Percentiles rank a stretch among this genome's conserved stretches.
These are phyloP conservation scores for Amblyopsis hoosieri DNA, from an alignment of 2,797 vertebrate species.

Conservation along the genomic window DNA sequence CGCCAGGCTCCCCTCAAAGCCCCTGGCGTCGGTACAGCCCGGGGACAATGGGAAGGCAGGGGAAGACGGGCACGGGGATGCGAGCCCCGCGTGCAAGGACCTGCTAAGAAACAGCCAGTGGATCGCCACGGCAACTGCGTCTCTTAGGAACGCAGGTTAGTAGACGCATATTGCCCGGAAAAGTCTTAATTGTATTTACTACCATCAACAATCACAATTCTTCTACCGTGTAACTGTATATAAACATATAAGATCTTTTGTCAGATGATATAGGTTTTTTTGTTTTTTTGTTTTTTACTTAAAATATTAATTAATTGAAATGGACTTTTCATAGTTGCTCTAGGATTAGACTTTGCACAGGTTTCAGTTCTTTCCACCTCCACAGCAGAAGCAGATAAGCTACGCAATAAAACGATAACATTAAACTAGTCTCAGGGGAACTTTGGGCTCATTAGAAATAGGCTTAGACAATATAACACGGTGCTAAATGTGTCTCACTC, in stretches of 20 bases:
- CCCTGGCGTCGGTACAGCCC: constrained; percentile 38
- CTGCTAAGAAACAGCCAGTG: constrained; percentile 62
- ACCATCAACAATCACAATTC: no score
- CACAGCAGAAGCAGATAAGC: constrained; percentile 2
- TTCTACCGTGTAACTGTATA: no score
- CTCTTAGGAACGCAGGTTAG: constrained; percentile 62
- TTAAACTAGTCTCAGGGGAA: constrained; percentile 25
- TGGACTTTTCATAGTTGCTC: not conserved
- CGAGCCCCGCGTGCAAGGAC: constrained; percentile 66
- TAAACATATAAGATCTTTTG: no score
- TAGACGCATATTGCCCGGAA: not conserved
- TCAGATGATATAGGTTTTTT: no score
- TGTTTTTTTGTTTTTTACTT: not conserved
- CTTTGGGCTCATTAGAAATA: constrained; percentile 54
- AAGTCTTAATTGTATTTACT: no score
- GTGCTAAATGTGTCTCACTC: constrained; percentile 44
- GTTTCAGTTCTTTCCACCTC: not conserved
- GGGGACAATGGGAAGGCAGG: constrained; percentile 24
- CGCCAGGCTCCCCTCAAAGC: constrained; percentile 53
- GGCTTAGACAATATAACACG: constrained; percentile 24
- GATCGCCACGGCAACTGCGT: constrained; percentile 24
- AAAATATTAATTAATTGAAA: not conserved
- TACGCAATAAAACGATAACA: constrained; percentile 31
- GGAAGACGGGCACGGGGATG: constrained; percentile 34
- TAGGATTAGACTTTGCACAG: constrained; percentile 37